phyloP scores from a whole-genome alignment of 2,888 invertebrate genomes.

The Amiota minor region DNA sequence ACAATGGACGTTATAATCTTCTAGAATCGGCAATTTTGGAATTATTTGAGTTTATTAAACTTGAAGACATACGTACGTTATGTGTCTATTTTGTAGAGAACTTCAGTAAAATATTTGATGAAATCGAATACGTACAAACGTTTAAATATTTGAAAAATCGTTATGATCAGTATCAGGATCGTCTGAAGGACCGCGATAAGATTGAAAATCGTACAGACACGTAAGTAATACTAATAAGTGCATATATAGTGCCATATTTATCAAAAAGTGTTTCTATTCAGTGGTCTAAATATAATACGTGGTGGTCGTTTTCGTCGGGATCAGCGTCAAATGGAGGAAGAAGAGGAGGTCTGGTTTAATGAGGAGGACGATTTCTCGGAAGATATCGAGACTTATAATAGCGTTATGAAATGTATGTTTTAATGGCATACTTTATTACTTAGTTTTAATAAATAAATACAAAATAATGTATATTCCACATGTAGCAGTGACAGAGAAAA shows the following conservation, averaged over 20 bases:
- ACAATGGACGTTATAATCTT: slow-evolving; percentile 98
- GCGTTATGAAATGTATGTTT: slow-evolving; percentile 72
- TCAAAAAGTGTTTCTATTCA: slow-evolving; percentile 32
- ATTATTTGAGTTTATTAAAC: slow-evolving; percentile 98
- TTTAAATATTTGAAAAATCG: slow-evolving; percentile 92
- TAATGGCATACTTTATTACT: slow-evolving; percentile 4
- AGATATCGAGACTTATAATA: slow-evolving; percentile 75
- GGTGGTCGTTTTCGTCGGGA: slow-evolving; percentile 88
- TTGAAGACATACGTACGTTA: slow-evolving; percentile 91
- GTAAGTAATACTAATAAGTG: slow-evolving; percentile 72
- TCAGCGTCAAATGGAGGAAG: slow-evolving; percentile 94
- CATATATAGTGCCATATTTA: slow-evolving; percentile 7
- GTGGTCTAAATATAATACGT: slow-evolving; percentile 80
- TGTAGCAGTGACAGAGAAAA: slow-evolving; percentile 69
- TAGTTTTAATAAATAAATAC: too few relatives aligned
- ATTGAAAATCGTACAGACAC: slow-evolving; percentile 77
- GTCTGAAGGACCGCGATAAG: slow-evolving; percentile 89
- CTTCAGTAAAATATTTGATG: slow-evolving; percentile 94
- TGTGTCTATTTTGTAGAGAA: slow-evolving; percentile 96
- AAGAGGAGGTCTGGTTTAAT: slow-evolving; percentile 99
- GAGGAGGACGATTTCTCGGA: slow-evolving; percentile 96
- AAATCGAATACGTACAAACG: slow-evolving; percentile 97
- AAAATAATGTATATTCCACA: slow-evolving; percentile 11
- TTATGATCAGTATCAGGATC: slow-evolving; percentile 94
- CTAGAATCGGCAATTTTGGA: slow-evolving; percentile 99